Base-by-base conservation (phyloP, 2,888 invertebrate species). In the Agrotis segetum region DNA sequence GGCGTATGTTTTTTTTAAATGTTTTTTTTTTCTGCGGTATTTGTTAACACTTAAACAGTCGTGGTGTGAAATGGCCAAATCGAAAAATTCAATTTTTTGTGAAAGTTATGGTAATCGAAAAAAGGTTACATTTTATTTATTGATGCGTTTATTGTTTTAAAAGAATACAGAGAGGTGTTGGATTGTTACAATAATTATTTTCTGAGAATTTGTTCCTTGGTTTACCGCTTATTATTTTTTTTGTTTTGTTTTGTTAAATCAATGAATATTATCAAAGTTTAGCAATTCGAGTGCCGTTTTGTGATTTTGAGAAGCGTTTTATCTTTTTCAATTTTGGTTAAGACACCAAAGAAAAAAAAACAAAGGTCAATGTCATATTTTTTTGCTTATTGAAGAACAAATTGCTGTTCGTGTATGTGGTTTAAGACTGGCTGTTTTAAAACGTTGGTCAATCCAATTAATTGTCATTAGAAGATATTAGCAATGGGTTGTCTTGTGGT, bases 41-140 rank as follows among this genome's bases (percentile, higher is more conserved):
- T 62, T 49, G 29, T 65, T 79, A 53, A 55, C 64, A 74, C 64
- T 47, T 61, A 49, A 4, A 4, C 11, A 63, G 29, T 11, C 16
- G 11, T 60, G 68, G 69, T 79, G 79, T 73, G 66, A 78, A 82
- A 66, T 73, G 60, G 40, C 47, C 55, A 70, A 69, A 70, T 62
- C 68, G 47, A 67, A 58, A 53, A 34, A 56, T 60, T 40, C 4
- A 19, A 11, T 50, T 61, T 79, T 67, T 70, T 77, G 1, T 40
- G 1, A 55, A 13, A 14, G 17, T 13, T 40, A 40, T 21, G 11
- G 14, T 52, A 24, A 49, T 24, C 14, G n/a, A 49, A 50, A 75
- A 56, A 77, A 24, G 24, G 0, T 55, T 16, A 56, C 11, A 40
- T 49, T 56, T 53, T 50, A 52, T 50, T 61, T 49, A 60, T 49